Evolutionary conservation across 2,113 vertebrate genomes (phyloP), one percentile per base, ranked within the genome.

Genomic region (Saccopteryx bilineata): DNA sequence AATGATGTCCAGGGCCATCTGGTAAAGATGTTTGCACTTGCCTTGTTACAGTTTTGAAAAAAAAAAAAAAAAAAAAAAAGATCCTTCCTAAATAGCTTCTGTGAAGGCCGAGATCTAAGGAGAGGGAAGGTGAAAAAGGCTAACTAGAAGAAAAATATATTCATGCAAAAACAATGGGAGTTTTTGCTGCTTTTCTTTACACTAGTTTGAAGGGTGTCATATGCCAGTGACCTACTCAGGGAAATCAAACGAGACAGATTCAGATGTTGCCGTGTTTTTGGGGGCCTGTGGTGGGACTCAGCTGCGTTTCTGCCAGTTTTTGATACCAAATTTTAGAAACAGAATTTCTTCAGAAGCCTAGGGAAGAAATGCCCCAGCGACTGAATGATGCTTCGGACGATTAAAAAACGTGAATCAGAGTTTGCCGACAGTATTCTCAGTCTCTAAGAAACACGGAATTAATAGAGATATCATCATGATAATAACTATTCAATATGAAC

Each of bases 11-110:
- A 89, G 74, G 23, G 50, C 61, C 54, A 94, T 72, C 74, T 95
- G 78, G 63, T 88, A 91, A 90, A 17, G 61, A 92, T 66, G 46
- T 92, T 96, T 90, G 95, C 61, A 96, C 50, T 96, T 93, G 52
- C 72, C 65, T 94, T 94, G 89, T 78, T 94, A 78, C 7, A 74
- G 84, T 91, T 88, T 28, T 39, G 23, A 0, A 2, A 65, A 54
- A 28, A 39, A 52, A 78, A 74, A n/a, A 28, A 52, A 72, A 78
- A 74, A n/a, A 28, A 52, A 72, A 61, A 46, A 80, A 79, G 39
- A 26, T 21, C 9, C 33, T 94, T 87, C 13, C 31, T 71, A 65
- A 87, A 83, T 89, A 75, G 56, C 23, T 94, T 93, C 63, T 85
- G n/a, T 85, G 82, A 80, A 94, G 39, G 15, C 17, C 24, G 69